Evolutionary conservation across 1,140 invertebrate species (phyloP).

Genomic region (Heliconius melpomene): DNA sequence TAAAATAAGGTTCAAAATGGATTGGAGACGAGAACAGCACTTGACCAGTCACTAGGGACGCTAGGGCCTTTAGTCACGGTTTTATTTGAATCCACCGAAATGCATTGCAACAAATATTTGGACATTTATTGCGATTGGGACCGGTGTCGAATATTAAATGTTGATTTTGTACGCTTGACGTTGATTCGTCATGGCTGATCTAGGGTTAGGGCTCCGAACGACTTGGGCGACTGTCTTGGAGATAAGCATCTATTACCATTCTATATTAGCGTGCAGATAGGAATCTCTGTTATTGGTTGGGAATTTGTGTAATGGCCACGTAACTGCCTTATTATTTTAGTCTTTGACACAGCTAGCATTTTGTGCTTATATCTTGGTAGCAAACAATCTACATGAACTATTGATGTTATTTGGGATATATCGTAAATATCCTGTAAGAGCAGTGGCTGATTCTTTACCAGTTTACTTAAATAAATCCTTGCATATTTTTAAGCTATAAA

Average conservation of each 20-base stretch:
- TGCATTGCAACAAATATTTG: slow-evolving; percentile 77
- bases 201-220: slow-evolving; percentile 55
- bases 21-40: slow-evolving; percentile 13
- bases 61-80: slow-evolving; percentile 71
- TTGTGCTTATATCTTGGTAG: neutral
- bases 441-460: no score
- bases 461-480: no score
- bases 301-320: slow-evolving; percentile 27
- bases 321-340: slow-evolving; percentile 14
- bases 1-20: slow-evolving; percentile 16
- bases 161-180: slow-evolving; percentile 61
- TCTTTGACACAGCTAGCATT: neutral
- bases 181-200: slow-evolving; percentile 60
- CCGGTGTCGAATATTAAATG: slow-evolving; percentile 77
- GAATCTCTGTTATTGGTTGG: slow-evolving; percentile 33
- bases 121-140: slow-evolving; percentile 71
- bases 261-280: slow-evolving; percentile 31
- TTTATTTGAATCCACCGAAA: slow-evolving; percentile 76
- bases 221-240: slow-evolving; percentile 42
- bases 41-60: slow-evolving; percentile 73
- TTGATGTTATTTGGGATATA: neutral
- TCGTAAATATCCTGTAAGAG: neutral
- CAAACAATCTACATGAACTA: neutral
- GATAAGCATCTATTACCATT: slow-evolving; percentile 33
- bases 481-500: no score